A percentile compares a stretch with the other conserved stretches of the same genome.
Evolutionary conservation across 2,888 invertebrate genomes (phyloP).

Genomic region (Nowickia ferox): DNA sequence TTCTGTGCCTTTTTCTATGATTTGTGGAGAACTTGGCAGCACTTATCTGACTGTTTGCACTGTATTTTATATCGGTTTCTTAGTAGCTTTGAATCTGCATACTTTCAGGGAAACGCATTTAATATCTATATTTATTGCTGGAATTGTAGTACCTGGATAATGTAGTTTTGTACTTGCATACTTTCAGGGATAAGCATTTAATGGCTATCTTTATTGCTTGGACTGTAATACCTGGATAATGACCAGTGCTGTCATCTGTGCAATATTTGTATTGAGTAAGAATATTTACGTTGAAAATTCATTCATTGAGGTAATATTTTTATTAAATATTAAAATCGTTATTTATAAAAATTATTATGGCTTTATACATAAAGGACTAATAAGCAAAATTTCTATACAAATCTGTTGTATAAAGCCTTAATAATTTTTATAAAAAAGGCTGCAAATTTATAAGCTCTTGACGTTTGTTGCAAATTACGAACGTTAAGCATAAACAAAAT

Average conservation of each 20-base stretch:
- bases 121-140: neutral
- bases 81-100: neutral
- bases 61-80: too few relatives aligned
- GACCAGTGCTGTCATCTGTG: slow-evolving; percentile 1
- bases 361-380: too few relatives aligned
- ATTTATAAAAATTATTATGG: too few relatives aligned
- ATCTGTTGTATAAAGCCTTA: too few relatives aligned
- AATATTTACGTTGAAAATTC: slow-evolving; percentile 1
- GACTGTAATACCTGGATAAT: slow-evolving; percentile 3
- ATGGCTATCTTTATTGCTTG: neutral
- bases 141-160: neutral
- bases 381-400: too few relatives aligned
- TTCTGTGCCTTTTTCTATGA: too few relatives aligned
- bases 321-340: too few relatives aligned
- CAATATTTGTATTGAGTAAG: slow-evolving; percentile 7
- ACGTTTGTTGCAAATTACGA: slow-evolving; percentile 51
- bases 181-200: neutral
- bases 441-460: slow-evolving; percentile 49
- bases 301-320: too few relatives aligned
- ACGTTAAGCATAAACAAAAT: slow-evolving; percentile 22
- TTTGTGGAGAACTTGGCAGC: too few relatives aligned
- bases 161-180: neutral
- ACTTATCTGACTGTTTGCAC: too few relatives aligned
- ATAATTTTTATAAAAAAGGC: too few relatives aligned
- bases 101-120: neutral